Base-by-base conservation (phyloP, 2,888 invertebrate species). In the Trimorus sp. region DNA sequence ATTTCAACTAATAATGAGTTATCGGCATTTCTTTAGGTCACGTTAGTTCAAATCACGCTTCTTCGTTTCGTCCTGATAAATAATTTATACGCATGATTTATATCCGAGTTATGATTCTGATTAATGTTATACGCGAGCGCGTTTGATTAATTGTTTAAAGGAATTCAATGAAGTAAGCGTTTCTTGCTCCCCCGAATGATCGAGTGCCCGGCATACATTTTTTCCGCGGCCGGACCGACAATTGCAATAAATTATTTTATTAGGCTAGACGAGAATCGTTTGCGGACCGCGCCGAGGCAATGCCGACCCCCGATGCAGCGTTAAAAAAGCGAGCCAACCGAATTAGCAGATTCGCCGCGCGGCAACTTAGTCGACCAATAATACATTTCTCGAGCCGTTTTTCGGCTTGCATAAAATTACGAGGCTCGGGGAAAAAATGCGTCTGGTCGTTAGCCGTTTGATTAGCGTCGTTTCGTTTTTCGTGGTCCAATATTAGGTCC, bases 391-490 rank as follows among this genome's bases (percentile, higher is more conserved):
- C 40, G 11, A 40, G 7, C 11, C 40, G 40, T 45, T 58, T 48
- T 58, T 58, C 49, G 12, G 38, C n/a, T 36, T 70, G 71, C 56
- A 48, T 56, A 73, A 63, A 63, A 73, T 73, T 48, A 73, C 16
- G 14, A 37, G 9, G 37, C n/a, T 7, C 38, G 9, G 14, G n/a
- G 36, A 70, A 70, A 71, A 62, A 60, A 37, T 26, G 14, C n/a
- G 5, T 16, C 14, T n/a, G 49, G 15, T 36, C 11, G 15, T 60
- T 26, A 42, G 38, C 8, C 36, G n/a, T 37, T 26, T 15, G 71
- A 71, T 71, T 63, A 45, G 73, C 48, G 14, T 48, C n/a, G 68
- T 68, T 65, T 65, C 12, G 45, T 63, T 74, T 65, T 16, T 58
- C 16, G 38, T 0, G 5, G 2, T 49, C 15, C 40, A 42, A 60